These are phyloP conservation scores for Acropora yongei DNA, from an alignment of 64 coral and sea anemone genomes.

Conservation along the genomic window DNA sequence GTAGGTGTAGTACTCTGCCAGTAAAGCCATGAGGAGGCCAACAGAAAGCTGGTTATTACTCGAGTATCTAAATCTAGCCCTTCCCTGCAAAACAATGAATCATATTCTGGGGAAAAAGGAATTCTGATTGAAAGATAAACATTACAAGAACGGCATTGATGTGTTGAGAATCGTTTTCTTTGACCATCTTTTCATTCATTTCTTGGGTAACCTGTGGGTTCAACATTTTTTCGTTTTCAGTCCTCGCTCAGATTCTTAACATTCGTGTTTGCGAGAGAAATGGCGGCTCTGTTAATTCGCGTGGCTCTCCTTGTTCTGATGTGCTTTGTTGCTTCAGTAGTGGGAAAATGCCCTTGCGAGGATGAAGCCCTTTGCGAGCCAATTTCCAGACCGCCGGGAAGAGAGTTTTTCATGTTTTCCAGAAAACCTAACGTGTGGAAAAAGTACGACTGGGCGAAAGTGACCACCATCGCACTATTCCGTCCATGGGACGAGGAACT, in stretches of 20 bases:
- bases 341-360: conserved; percentile 75
- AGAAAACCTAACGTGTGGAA: conserved; percentile 81
- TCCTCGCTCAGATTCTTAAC: background rate
- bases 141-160: too few relatives aligned
- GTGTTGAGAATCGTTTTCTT: too few relatives aligned
- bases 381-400: conserved; percentile 80
- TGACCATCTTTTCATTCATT: too few relatives aligned
- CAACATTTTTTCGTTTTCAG: background rate
- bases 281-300: background rate
- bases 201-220: too few relatives aligned
- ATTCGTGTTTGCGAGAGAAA: background rate
- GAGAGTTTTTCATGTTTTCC: conserved; percentile 88
- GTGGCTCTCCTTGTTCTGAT: background rate
- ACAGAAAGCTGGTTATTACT: too few relatives aligned
- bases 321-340: background rate
- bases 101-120: too few relatives aligned
- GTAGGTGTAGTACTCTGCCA: too few relatives aligned
- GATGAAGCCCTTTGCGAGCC: conserved; percentile 74
- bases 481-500: conserved; percentile 93
- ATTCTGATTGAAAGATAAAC: too few relatives aligned
- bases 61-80: too few relatives aligned
- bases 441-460: conserved; percentile 86
- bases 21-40: too few relatives aligned
- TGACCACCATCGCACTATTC: conserved; percentile 91
- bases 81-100: too few relatives aligned